Evolutionary conservation across 2,113 vertebrate genomes (phyloP).

Genomic region (Rhipidura dahli): DNA sequence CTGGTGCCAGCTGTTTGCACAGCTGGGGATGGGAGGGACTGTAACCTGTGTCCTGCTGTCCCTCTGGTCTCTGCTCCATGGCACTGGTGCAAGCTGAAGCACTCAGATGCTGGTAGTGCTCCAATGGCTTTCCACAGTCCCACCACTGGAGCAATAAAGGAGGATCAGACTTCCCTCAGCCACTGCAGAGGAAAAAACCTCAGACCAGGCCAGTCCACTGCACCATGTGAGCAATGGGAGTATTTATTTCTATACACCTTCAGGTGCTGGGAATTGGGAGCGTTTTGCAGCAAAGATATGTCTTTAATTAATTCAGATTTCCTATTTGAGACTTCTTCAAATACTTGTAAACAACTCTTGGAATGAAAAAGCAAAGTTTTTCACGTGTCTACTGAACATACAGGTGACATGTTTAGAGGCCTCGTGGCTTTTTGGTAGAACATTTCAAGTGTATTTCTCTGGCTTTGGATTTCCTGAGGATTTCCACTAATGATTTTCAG

Average conservation of each 20-base stretch:
- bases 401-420: not conserved
- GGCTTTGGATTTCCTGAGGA: not conserved
- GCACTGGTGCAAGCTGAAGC: not conserved
- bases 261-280: not conserved
- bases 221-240: too few species aligned
- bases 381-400: not conserved
- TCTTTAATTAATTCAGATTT: not conserved
- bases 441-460: not conserved
- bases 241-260: fast-evolving
- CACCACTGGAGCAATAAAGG: not conserved
- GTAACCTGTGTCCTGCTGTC: not conserved
- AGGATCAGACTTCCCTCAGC: not conserved
- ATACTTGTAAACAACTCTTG: not conserved
- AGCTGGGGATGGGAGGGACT: fast-evolving
- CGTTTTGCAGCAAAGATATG: not conserved
- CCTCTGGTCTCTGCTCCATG: not conserved
- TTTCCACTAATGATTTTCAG: not conserved
- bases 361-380: not conserved
- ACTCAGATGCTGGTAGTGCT: not conserved
- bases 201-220: not conserved
- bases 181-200: not conserved
- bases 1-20: not conserved
- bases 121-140: not conserved
- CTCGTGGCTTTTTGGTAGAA: not conserved
- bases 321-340: not conserved